Conservation (phyloP, 2,113 vertebrate species). For the Pontoporia blainvillei region DNA sequence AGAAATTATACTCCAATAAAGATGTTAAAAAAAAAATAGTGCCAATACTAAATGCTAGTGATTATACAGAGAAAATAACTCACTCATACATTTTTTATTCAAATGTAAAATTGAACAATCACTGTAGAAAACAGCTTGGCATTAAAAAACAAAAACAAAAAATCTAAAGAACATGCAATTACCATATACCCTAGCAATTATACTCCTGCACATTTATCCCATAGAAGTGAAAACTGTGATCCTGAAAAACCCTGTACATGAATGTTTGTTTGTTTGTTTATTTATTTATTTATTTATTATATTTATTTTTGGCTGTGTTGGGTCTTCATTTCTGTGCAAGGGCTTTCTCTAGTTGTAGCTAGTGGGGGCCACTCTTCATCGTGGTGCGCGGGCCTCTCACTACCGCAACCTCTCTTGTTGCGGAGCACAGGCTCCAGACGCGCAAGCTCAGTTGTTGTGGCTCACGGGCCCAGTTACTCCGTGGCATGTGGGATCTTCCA, state of each 20-base stretch:
- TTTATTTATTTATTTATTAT: too few species aligned
- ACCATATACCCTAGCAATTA: neutral
- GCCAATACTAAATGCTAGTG: neutral
- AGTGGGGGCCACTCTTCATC: too few species aligned
- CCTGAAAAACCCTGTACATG: neutral
- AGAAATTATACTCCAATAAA: too few species aligned
- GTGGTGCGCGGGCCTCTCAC: too few species aligned
- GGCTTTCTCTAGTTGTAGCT: too few species aligned
- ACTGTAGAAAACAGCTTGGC: neutral
- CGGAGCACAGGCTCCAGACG: too few species aligned
- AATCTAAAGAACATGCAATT: neutral
- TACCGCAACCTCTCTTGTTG: too few species aligned
- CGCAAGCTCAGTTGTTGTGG: too few species aligned
- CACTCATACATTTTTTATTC: neutral
- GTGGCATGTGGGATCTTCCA: too few species aligned
- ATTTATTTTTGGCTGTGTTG: too few species aligned
- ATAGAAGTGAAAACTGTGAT: neutral
- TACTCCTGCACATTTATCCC: neutral
- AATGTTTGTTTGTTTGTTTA: neutral
- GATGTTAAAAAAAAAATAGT: neutral
- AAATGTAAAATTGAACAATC: neutral
- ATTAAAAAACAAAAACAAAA: neutral
- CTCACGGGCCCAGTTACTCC: too few species aligned
- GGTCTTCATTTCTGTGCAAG: too few species aligned
- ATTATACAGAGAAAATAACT: neutral